Percentiles rank a stretch among this genome's conserved stretches.
Conservation (phyloP, 2,797 vertebrate species). For the Rhyacichthys aspro region DNA sequence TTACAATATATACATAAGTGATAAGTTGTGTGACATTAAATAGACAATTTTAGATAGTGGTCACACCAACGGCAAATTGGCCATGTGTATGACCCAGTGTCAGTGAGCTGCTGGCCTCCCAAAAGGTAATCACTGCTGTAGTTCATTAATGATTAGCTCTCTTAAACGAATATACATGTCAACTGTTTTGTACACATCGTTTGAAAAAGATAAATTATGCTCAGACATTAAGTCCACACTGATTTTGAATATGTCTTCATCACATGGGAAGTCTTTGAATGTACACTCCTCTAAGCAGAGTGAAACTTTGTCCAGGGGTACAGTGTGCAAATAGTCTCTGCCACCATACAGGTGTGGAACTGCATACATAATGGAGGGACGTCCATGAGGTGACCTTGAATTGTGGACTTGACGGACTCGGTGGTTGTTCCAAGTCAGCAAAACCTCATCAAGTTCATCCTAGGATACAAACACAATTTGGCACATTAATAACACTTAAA, state of each 20-base stretch:
- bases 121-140: neutral
- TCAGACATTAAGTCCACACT: slow-evolving; percentile 18
- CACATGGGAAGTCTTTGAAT: slow-evolving; percentile 19
- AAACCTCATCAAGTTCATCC: slow-evolving; percentile 17
- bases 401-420: slow-evolving; percentile 17
- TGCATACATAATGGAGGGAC: slow-evolving; percentile 14
- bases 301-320: slow-evolving; percentile 7
- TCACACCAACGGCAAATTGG: too few species aligned
- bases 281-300: slow-evolving; percentile 23
- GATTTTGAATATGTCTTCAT: slow-evolving; percentile 20
- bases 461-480: neutral
- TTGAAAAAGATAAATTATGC: slow-evolving; percentile 9
- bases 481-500: neutral
- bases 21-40: too few species aligned
- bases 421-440: slow-evolving; percentile 13
- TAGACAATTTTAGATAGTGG: too few species aligned
- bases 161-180: neutral
- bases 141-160: slow-evolving; percentile 3
- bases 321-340: slow-evolving; percentile 9
- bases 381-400: slow-evolving; percentile 3
- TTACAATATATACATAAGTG: too few species aligned
- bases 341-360: neutral
- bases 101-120: too few species aligned
- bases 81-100: too few species aligned
- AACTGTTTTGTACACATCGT: slow-evolving; percentile 18